Conservation (phyloP, 2,888 invertebrate species). For the Tuberolachnus salignus region DNA sequence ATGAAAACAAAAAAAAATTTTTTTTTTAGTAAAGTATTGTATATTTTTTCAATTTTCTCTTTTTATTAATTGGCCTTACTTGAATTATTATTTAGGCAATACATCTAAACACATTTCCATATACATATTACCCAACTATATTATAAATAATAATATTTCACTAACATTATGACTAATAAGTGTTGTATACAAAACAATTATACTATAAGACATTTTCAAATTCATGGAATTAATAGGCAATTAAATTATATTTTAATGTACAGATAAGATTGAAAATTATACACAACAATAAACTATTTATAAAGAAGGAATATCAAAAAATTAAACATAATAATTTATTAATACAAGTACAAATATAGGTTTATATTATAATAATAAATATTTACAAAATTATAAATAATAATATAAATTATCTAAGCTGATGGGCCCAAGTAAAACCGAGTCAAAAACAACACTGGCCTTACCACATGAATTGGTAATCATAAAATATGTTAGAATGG, state of each 20-base stretch:
- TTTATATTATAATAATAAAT: neutral
- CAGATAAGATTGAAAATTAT: slow-evolving; percentile 37
- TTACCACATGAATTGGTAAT: neutral
- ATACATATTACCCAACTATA: slow-evolving; percentile 33
- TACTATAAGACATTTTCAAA: slow-evolving; percentile 18
- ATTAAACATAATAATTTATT: slow-evolving; percentile 29
- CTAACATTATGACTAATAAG: slow-evolving; percentile 47
- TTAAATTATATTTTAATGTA: slow-evolving; percentile 11
- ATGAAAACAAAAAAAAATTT: neutral
- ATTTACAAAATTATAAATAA: slow-evolving; percentile 9
- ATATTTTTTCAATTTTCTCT: slow-evolving; percentile 4
- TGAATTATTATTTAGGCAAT: slow-evolving; percentile 14
- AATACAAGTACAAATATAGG: neutral
- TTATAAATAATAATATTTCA: slow-evolving; percentile 24
- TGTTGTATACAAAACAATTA: slow-evolving; percentile 49
- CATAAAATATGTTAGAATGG: neutral
- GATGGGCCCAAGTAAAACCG: neutral
- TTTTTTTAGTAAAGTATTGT: slow-evolving; percentile 18
- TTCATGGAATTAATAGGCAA: slow-evolving; percentile 32
- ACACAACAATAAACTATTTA: slow-evolving; percentile 29
- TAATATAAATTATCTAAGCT: neutral
- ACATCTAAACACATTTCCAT: slow-evolving; percentile 30
- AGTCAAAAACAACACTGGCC: slow-evolving; percentile 9
- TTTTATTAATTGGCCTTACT: slow-evolving; percentile 19
- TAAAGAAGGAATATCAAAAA: slow-evolving; percentile 21